phyloP scores from a whole-genome alignment of 23 tunicate genomes.

The Botrylloides violaceus region DNA sequence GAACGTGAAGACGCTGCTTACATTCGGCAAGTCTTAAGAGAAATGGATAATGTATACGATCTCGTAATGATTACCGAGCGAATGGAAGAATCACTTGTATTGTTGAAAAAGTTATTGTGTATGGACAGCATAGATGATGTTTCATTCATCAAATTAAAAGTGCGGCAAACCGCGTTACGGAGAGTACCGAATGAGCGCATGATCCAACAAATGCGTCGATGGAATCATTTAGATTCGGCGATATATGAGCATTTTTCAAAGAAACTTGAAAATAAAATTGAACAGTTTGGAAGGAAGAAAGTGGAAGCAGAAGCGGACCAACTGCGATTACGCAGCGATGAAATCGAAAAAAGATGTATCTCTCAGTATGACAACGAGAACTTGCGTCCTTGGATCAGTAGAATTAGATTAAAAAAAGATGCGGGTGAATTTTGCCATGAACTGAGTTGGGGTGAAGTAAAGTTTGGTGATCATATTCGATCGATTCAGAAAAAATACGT shows the following conservation, averaged over 20 bases:
- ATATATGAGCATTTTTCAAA: slow-evolving; percentile 68
- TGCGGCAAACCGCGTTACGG: slow-evolving; percentile 54
- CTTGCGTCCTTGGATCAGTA: slow-evolving; percentile 77
- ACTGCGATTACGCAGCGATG: slow-evolving; percentile 30
- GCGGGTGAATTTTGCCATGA: slow-evolving; percentile 62
- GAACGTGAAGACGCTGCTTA: slow-evolving; percentile 40
- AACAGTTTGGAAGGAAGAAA: slow-evolving; percentile 44
- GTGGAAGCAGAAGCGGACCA: slow-evolving; percentile 41
- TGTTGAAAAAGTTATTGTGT: slow-evolving; percentile 74
- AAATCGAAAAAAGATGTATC: slow-evolving; percentile 58
- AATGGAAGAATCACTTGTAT: slow-evolving; percentile 85
- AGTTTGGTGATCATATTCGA: slow-evolving; percentile 16
- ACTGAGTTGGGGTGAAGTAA: slow-evolving; percentile 96
- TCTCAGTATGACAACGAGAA: slow-evolving; percentile 46
- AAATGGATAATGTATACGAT: slow-evolving; percentile 47
- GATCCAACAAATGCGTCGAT: slow-evolving; percentile 47
- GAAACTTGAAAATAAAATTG: slow-evolving; percentile 47
- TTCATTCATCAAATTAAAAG: slow-evolving; percentile 68
- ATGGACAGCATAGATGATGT: slow-evolving; percentile 84
- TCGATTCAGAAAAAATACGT: slow-evolving; percentile 3
- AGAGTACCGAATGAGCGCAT: slow-evolving; percentile 11
- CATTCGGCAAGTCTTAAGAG: slow-evolving; percentile 23
- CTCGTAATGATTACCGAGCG: slow-evolving; percentile 86
- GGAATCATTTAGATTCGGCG: slow-evolving; percentile 73
- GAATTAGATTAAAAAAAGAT: slow-evolving; percentile 57